These are phyloP conservation scores for Lemur catta DNA, from an alignment of 2,797 vertebrate genomes.

Conservation along the genomic window DNA sequence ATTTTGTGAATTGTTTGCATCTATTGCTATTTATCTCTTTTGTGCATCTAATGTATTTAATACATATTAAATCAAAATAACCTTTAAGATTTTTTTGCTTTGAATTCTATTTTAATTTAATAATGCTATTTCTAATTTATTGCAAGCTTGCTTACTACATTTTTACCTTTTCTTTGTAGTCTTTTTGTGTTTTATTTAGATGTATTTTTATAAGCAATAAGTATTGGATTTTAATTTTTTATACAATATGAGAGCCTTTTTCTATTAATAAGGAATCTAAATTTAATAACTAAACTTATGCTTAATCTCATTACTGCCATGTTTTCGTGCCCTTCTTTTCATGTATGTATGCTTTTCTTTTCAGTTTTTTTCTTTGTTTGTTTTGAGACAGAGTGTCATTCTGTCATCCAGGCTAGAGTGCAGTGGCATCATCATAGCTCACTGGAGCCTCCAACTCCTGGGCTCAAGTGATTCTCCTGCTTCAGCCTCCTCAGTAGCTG, in stretches of 20 bases:
- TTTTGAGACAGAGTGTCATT: neutral
- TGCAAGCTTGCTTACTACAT: neutral
- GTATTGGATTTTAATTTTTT: constrained; percentile 62
- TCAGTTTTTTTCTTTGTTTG: neutral
- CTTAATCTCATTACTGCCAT: neutral
- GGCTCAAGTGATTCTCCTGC: neutral
- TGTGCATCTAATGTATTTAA: neutral
- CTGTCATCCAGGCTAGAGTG: too few species aligned
- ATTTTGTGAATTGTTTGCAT: neutral
- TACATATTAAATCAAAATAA: constrained; percentile 11
- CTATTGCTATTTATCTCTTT: neutral
- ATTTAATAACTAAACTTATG: constrained; percentile 42
- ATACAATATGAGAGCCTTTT: constrained; percentile 27
- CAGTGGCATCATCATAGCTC: neutral
- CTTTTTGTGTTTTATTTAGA: constrained; percentile 50
- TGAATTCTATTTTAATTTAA: neutral
- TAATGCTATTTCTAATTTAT: neutral
- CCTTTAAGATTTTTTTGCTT: constrained; percentile 32
- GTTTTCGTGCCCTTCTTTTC: constrained; percentile 25
- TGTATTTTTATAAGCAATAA: constrained; percentile 55
- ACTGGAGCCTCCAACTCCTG: neutral
- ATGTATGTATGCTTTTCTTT: constrained; percentile 1
- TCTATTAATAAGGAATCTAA: constrained; percentile 57
- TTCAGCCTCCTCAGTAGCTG: neutral
- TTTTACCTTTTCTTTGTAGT: neutral